Conservation (phyloP, 2,797 vertebrate genomes). For the Threskiornis aethiopicus region DNA sequence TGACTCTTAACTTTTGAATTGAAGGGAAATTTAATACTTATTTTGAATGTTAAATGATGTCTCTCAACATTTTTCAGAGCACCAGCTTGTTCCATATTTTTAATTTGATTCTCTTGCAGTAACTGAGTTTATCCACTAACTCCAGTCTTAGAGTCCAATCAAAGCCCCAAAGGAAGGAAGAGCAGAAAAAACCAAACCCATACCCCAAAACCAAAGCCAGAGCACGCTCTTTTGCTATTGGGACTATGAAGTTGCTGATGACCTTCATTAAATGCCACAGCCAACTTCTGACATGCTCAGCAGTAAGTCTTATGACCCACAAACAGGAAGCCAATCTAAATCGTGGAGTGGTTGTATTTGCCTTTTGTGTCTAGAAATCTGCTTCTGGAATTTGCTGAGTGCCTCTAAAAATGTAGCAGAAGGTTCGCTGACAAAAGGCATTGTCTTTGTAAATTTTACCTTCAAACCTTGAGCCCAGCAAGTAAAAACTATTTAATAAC, state of each 20-base stretch:
- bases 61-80: neutral
- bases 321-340: conserved; percentile 34
- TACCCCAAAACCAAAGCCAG: neutral
- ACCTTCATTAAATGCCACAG: conserved; percentile 33
- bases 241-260: conserved; percentile 18
- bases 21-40: conserved; percentile 26
- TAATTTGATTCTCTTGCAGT: neutral
- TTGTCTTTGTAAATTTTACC: conserved; percentile 22
- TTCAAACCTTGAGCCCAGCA: conserved; percentile 13
- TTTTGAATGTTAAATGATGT: conserved; percentile 9
- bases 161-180: neutral
- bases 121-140: neutral
- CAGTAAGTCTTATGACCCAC: conserved; percentile 37
- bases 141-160: neutral
- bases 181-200: neutral
- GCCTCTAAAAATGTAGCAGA: conserved; percentile 38
- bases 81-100: neutral
- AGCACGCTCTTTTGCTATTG: conserved; percentile 1
- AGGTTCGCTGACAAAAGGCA: conserved; percentile 1
- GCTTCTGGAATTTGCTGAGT: conserved; percentile 58
- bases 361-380: conserved; percentile 22
- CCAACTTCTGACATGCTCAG: conserved; percentile 8
- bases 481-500: neutral
- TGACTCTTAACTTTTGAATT: conserved; percentile 1
- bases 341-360: neutral